phyloP scores from a whole-genome alignment of 30 jellyfish, hydroid and myxozoan species.

The Chironex yamaguchii region DNA sequence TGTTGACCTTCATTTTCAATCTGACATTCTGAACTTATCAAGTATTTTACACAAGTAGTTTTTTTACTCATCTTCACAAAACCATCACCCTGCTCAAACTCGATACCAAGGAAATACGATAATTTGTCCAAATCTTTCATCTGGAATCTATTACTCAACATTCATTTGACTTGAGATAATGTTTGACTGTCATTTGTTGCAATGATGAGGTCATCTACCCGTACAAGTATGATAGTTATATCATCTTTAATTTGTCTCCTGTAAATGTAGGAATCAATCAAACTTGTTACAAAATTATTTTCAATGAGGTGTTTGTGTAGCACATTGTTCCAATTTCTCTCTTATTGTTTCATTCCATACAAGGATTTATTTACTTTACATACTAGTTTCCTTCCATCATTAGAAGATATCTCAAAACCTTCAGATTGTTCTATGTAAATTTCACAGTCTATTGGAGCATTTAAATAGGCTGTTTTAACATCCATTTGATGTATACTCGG shows the following conservation, averaged over 20 bases:
- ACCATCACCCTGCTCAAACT: background rate
- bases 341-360: slow-evolving; percentile 77
- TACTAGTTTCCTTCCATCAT: background rate
- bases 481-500: background rate
- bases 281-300: slow-evolving; percentile 6
- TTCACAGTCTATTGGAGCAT: slow-evolving; percentile 68
- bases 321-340: slow-evolving; percentile 54
- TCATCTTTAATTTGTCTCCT: background rate
- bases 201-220: slow-evolving; percentile 64
- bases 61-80: background rate
- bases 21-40: slow-evolving; percentile 4
- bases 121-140: slow-evolving; percentile 71
- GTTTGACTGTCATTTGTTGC: background rate
- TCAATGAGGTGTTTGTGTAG: slow-evolving; percentile 22
- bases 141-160: slow-evolving; percentile 5
- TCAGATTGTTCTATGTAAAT: slow-evolving; percentile 51
- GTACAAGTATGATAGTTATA: slow-evolving; percentile 7
- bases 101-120: slow-evolving; percentile 70
- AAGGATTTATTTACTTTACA: slow-evolving; percentile 80
- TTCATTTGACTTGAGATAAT: background rate
- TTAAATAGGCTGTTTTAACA: slow-evolving; percentile 64
- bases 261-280: slow-evolving; percentile 67
- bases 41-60: no score
- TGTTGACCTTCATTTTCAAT: slow-evolving; percentile 42
- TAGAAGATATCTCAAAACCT: slow-evolving; percentile 18